A percentile compares a stretch with the other conserved stretches of the same genome.
Conservation (phyloP, 2,797 vertebrate genomes). For the Chiloscyllium punctatum region DNA sequence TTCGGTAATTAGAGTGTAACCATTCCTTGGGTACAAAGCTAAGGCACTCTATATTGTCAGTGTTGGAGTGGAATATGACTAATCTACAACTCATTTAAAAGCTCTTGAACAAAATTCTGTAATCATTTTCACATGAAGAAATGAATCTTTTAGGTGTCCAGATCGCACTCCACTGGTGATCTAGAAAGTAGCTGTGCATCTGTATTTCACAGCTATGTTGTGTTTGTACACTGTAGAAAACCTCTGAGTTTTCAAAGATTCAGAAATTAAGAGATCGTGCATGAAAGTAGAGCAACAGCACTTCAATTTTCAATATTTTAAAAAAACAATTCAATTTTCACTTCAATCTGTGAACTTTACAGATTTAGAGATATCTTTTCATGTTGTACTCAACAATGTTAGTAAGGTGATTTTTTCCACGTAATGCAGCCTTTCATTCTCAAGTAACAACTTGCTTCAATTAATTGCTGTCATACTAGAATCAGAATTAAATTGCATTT, state of each 20-base stretch:
- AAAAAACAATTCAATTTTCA: no score
- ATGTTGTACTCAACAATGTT: neutral
- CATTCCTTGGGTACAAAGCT: neutral
- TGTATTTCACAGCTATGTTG: neutral
- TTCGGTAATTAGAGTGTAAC: neutral
- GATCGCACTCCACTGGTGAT: no score
- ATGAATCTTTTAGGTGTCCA: no score
- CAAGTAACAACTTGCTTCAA: neutral
- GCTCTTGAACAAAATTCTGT: neutral
- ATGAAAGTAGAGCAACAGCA: neutral
- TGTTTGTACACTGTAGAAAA: neutral
- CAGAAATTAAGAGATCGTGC: neutral
- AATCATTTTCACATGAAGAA: neutral
- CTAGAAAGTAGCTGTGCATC: neutral
- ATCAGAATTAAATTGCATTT: neutral
- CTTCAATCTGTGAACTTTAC: no score
- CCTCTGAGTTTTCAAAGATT: neutral
- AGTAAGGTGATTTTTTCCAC: neutral
- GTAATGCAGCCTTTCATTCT: neutral
- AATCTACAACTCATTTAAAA: neutral
- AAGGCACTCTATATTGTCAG: neutral
- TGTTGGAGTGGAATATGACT: neutral
- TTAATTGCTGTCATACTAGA: neutral
- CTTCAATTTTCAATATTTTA: neutral
- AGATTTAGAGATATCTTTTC: neutral